Evolutionary conservation across 1,140 invertebrate genomes (phyloP), one percentile per base, ranked within the genome.

Genomic region (Drosophila parvula): DNA sequence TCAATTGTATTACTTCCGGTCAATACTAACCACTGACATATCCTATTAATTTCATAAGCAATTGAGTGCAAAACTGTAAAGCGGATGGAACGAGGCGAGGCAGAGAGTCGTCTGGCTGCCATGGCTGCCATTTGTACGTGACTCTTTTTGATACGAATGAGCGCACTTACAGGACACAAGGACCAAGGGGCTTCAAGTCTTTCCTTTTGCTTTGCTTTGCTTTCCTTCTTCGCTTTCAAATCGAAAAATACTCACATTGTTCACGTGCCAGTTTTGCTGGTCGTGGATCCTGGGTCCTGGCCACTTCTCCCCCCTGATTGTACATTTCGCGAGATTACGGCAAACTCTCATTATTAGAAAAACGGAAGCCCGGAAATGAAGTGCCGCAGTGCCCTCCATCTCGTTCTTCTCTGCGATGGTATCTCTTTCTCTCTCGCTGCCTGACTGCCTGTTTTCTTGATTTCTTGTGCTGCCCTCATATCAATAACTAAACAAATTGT

Each of bases 11-110:
- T 91, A 89, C 81, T 90, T 90, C 89, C 89, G 89, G 84, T 91
- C 89, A 85, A 90, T 91, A 91, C 84, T 85, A 85, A 86, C 90
- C 80, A 91, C 81, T 89, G 89, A 91, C 89, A 90, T 75, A 89
- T 90, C 89, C 89, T 91, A 90, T 90, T 90, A 90, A 89, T 85
- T 90, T 85, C 85, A 79, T 90, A 90, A 90, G 89, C 89, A 91
- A 91, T 91, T 90, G 86, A 90, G 82, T 90, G 84, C 85, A 89
- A 90, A 89, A 89, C 84, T 89, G 84, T 89, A 89, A 89, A 89
- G 85, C 84, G 78, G 61, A 64, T 36, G 68, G 44, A 44, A 38
- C 36, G 45, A 60, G 55, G 34, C 53, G 34, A 36, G 30, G 40
- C 47, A n/a, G 36, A 65, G 76, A 64, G 43, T 62, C 50, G 43